Percentiles rank a stretch among this genome's conserved stretches.
These are phyloP conservation scores for Drosophila leontia DNA, from an alignment of 1,140 invertebrate genomes.

Conservation along the genomic window DNA sequence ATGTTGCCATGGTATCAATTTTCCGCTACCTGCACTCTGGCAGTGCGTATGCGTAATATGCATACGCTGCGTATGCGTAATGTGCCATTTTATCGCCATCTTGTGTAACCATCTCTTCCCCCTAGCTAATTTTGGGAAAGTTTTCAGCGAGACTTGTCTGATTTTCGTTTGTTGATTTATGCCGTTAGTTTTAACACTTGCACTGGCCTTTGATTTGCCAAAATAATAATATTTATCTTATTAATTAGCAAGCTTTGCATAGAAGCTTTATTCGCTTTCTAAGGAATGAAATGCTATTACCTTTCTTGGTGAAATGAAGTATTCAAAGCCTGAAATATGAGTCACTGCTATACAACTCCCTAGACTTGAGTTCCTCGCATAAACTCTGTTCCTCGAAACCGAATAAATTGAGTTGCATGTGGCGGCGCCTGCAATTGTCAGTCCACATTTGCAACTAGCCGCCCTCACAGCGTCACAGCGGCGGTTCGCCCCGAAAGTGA, in stretches of 20 bases:
- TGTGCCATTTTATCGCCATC: conserved; percentile 46
- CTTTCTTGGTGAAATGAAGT: not conserved
- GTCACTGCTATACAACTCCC: not conserved
- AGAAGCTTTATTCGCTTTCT: not conserved
- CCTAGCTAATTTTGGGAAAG: conserved; percentile 39
- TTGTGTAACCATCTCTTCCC: conserved; percentile 57
- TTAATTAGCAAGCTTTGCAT: conserved; percentile 49
- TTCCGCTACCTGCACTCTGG: conserved; percentile 40
- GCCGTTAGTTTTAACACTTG: conserved; percentile 64
- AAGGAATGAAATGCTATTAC: not conserved
- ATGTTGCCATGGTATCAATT: conserved; percentile 33
- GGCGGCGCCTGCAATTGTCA: conserved; percentile 44
- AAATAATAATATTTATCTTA: conserved; percentile 43
- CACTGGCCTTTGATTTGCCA: conserved; percentile 2
- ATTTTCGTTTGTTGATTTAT: conserved; percentile 15
- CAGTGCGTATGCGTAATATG: conserved; percentile 65
- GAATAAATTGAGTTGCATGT: conserved; percentile 55
- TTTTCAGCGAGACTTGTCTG: not conserved
- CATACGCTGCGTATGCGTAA: conserved; percentile 65
- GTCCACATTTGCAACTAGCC: conserved; percentile 42
- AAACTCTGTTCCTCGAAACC: conserved; percentile 15
- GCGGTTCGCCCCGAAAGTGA: conserved; percentile 56
- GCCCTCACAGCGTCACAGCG: conserved; percentile 59
- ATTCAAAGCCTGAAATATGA: not conserved
- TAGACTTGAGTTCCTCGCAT: conserved; percentile 18